Conservation (phyloP, 2,797 vertebrate genomes). For the Distichodus sexfasciatus region DNA sequence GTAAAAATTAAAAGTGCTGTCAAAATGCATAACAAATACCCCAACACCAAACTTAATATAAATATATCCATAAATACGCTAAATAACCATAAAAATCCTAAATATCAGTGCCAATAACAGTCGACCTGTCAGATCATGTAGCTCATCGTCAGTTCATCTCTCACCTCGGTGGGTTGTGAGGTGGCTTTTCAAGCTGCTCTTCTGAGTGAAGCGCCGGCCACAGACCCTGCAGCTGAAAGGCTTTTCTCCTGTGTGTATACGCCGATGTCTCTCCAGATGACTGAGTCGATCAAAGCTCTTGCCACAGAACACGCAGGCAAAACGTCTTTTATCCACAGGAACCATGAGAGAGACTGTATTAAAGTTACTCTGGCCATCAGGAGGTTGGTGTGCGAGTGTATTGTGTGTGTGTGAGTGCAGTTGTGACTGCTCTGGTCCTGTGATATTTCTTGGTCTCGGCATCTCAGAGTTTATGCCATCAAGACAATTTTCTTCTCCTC, state of each 20-base stretch:
- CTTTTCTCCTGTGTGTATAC: constrained; percentile 41
- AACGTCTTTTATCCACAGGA: constrained; percentile 28
- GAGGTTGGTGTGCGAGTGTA: neutral
- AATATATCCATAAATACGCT: no score
- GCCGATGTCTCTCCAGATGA: constrained; percentile 39
- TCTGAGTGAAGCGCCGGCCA: constrained; percentile 47
- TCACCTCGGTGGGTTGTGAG: constrained; percentile 44
- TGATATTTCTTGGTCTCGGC: neutral
- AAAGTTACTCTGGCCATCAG: constrained; percentile 21
- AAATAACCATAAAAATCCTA: no score
- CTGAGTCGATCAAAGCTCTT: constrained; percentile 40
- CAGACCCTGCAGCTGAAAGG: constrained; percentile 39
- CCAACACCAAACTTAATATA: no score
- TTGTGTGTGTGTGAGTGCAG: neutral
- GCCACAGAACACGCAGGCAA: constrained; percentile 27
- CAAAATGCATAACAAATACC: no score
- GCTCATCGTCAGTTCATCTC: neutral
- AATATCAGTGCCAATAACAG: no score
- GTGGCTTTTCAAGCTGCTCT: constrained; percentile 49
- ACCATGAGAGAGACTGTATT: neutral
- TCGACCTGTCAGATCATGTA: no score
- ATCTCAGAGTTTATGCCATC: neutral
- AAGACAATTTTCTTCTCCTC: no score
- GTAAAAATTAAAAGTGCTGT: no score
- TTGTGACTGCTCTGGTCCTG: neutral